Base-by-base conservation (phyloP, 2,888 invertebrate genomes). In the Alitta virens region DNA sequence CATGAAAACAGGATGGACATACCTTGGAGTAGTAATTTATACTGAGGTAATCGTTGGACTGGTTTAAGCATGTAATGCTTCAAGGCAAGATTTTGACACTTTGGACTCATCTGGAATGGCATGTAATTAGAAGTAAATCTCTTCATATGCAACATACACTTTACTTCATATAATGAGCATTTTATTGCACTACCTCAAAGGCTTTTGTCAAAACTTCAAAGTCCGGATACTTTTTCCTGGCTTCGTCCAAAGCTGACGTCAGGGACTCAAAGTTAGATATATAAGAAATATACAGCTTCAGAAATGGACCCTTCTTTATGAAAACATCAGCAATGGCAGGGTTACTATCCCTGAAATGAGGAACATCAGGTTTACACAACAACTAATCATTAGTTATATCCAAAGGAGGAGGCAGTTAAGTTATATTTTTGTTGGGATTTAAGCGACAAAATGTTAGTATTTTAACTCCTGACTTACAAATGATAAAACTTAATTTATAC, bases 41-140 rank as follows among this genome's bases (percentile, higher is more conserved):
- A 88, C 74, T 88, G 87, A 16, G 88, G 87, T 65, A 88, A 85
- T 74, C 88, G 80, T 75, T 88, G 88, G 61, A 88, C 86, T 0
- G 88, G 88, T 77, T 88, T 88, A 63, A 88, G 78, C 87, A 88
- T 87, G 71, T 86, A 87, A 80, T 88, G 87, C 55, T 85, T 85
- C 54, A 88, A 68, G 1, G 86, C 83, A 51, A 88, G 78, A 71
- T 85, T 86, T 60, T 81, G 79, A 74, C 85, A 85, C 24, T 79
- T 67, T n/a, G 59, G 59, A 33, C 33, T 33, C 5, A 5, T 33
- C 33, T 33, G 33, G 12, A 33, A 33, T 33, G n/a, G n/a, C n/a
- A n/a, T n/a, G n/a, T n/a, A n/a, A n/a, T n/a, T n/a, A n/a, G n/a
- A n/a, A n/a, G n/a, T n/a, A n/a, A 33, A 33, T 33, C 12, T 7